These are phyloP conservation scores for Condylura cristata DNA, from an alignment of 2,113 vertebrate genomes.

Conservation along the genomic window DNA sequence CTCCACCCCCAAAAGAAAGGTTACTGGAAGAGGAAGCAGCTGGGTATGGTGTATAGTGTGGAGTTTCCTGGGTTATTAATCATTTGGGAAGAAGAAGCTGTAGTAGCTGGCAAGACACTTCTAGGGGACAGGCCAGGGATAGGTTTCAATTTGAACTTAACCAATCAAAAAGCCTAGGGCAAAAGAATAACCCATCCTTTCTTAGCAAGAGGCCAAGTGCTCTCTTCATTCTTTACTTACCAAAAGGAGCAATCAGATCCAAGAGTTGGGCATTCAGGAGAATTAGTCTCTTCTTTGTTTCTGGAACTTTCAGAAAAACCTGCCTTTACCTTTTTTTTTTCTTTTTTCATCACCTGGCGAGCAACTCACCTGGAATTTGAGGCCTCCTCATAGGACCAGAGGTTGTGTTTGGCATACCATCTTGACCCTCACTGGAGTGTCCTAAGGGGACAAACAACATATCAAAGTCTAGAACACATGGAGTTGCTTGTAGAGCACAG, in stretches of 20 bases:
- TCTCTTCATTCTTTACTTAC: background rate
- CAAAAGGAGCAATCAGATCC: background rate
- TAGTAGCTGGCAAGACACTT: background rate
- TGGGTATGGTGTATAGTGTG: no score
- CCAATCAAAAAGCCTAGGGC: no score
- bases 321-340: background rate
- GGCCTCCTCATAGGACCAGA: constrained; percentile 51
- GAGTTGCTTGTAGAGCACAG: background rate
- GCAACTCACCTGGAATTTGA: constrained; percentile 77
- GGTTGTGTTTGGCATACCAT: background rate
- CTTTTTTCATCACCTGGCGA: background rate
- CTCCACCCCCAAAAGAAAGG: background rate
- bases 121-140: background rate
- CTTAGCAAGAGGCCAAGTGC: background rate
- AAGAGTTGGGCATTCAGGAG: background rate
- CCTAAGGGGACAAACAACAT: constrained; percentile 48
- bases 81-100: background rate
- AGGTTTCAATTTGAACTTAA: background rate
- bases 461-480: background rate
- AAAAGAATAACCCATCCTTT: background rate
- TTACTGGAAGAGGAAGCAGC: background rate
- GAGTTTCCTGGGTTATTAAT: background rate
- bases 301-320: background rate
- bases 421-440: constrained; percentile 42
- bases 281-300: background rate